Evolutionary conservation across 2,113 vertebrate species (phyloP), one percentile per base, ranked within the genome.

Genomic region (Oreocharis arfaki): DNA sequence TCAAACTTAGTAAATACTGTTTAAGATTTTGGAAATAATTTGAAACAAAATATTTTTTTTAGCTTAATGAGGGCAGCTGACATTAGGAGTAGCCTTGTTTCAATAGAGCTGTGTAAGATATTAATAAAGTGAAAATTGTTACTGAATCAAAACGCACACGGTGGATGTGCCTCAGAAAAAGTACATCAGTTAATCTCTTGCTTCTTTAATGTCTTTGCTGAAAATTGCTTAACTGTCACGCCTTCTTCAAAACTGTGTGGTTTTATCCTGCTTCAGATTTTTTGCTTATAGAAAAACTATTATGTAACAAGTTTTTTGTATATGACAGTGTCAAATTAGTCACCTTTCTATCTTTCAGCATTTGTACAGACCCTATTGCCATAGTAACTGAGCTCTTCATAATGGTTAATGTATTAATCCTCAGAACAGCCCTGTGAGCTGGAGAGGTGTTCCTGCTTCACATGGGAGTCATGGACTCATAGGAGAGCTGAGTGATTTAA

Each of bases 321-420:
- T 79, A 14, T 85, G 82, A 76, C 74, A 82, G 81, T 85, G 37
- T 53, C 90, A 96, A 94, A 94, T 95, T 92, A 97, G 93, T 94
- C 92, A 95, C 95, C 95, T 97, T 95, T 96, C 95, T 87, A 61
- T 94, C 92, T 93, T 95, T 86, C 86, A 80, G 60, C 46, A 35
- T 93, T 95, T 93, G n/a, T 89, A 33, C 90, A 90, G 92, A 67
- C 92, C 69, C 56, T 52, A 96, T 96, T 97, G 90, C 93, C 95
- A 96, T 96, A 96, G 95, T 94, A 96, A 96, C 95, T 77, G 93
- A 92, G 96, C 93, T 93, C 73, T 74, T 96, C 68, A 33, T 84
- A 78, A 94, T 71, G 49, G 80, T 94, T 97, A 87, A 93, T 87
- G 65, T 89, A 82, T 93, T 97, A 96, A 92, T 96, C 57, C 60